Evolutionary conservation across 2,113 vertebrate species (phyloP).

Genomic region (Gavia stellata): DNA sequence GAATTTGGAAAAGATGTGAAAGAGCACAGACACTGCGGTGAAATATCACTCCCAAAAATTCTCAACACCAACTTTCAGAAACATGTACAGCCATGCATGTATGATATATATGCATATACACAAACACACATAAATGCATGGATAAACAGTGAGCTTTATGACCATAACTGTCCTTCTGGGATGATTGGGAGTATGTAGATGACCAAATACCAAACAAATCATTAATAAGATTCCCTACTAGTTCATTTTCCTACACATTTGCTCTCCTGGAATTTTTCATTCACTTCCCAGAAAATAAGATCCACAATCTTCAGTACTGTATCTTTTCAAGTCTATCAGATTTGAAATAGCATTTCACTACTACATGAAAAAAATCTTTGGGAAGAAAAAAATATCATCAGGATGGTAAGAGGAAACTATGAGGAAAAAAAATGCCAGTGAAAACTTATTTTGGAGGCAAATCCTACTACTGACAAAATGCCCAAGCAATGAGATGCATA

Average conservation of each 20-base stretch:
- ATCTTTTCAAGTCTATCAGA: neutral
- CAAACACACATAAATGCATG: neutral
- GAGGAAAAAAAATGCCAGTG: fast-evolving
- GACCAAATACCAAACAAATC: neutral
- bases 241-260: neutral
- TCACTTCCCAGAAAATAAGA: neutral
- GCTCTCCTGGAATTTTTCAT: neutral
- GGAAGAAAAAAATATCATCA: neutral
- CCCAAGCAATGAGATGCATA: neutral
- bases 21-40: neutral
- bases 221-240: neutral
- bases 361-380: neutral
- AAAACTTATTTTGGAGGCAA: neutral
- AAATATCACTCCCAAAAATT: neutral
- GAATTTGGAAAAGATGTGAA: neutral
- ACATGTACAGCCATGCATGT: neutral
- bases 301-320: neutral
- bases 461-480: neutral
- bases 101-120: neutral
- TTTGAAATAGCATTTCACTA: neutral
- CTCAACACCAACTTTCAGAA: neutral
- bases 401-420: neutral
- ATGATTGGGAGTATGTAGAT: neutral
- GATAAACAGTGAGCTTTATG: neutral
- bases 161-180: neutral